A percentile compares a stretch with the other conserved stretches of the same genome.
phyloP scores from a whole-genome alignment of 2,113 vertebrate species.

The Otus sunia region DNA sequence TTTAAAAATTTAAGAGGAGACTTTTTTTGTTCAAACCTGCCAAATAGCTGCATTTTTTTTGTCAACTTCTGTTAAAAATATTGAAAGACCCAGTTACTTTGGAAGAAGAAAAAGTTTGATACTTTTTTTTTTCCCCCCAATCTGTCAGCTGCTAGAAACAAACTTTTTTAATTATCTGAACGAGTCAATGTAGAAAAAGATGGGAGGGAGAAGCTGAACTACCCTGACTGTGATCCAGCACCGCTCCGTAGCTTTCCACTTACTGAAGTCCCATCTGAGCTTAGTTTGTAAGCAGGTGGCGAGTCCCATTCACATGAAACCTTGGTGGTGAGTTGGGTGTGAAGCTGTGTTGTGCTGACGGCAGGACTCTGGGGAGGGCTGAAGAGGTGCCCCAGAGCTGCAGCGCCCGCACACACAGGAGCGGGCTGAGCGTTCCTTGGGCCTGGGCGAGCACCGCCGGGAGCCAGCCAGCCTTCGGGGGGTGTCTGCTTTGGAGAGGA shows the following conservation, averaged over 20 bases:
- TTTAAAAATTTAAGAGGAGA: not conserved
- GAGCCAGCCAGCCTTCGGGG: not conserved
- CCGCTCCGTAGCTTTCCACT: not conserved
- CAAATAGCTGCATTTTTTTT: not conserved
- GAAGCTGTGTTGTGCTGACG: accelerated
- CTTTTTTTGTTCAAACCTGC: not conserved
- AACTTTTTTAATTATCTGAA: not conserved
- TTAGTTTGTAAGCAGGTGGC: not conserved
- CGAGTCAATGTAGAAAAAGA: not conserved
- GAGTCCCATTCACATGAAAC: not conserved
- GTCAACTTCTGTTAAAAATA: not conserved
- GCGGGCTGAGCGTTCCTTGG: too few species aligned
- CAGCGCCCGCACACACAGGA: too few species aligned
- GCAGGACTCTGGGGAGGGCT: not conserved
- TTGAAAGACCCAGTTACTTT: not conserved
- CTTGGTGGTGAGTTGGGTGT: not conserved
- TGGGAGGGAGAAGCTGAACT: not conserved
- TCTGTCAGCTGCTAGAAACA: not conserved
- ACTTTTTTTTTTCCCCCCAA: too few species aligned
- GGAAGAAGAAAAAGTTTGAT: not conserved
- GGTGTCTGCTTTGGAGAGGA: accelerated
- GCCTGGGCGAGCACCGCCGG: accelerated
- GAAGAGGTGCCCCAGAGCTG: not conserved
- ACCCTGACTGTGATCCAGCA: not conserved
- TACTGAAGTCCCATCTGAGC: not conserved